Conservation (phyloP, 1,140 invertebrate species). For the Hydropsyche tenuis region DNA sequence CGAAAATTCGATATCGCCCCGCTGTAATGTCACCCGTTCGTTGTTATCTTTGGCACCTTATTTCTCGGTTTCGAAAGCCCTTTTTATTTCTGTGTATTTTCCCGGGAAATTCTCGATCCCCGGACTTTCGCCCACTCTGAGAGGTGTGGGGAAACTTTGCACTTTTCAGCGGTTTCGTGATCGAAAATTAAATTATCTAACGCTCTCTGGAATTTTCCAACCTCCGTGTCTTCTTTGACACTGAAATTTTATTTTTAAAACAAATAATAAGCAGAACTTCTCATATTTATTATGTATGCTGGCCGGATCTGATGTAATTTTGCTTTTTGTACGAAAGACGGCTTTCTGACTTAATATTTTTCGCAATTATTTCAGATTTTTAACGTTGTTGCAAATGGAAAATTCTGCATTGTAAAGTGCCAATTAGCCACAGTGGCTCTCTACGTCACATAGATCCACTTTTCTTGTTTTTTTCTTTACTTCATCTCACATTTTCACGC, state of each 20-base stretch:
- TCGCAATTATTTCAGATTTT: too few relatives aligned
- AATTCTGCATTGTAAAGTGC: constrained; percentile 40
- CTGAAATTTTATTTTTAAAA: too few relatives aligned
- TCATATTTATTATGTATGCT: neutral
- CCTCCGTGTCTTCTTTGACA: too few relatives aligned
- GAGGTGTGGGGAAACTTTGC: neutral
- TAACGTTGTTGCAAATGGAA: constrained; percentile 27
- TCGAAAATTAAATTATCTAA: too few relatives aligned
- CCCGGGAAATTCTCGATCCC: neutral
- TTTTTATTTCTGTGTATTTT: constrained; percentile 19
- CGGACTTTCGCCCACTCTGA: neutral
- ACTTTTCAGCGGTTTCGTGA: neutral
- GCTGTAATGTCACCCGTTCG: neutral
- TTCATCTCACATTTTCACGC: neutral
- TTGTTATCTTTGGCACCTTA: constrained; percentile 33
- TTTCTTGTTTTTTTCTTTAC: neutral
- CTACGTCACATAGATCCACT: neutral
- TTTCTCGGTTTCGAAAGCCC: neutral
- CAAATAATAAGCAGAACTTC: neutral
- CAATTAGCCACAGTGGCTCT: constrained; percentile 31
- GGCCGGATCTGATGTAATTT: neutral
- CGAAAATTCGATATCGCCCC: constrained; percentile 15
- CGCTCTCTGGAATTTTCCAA: too few relatives aligned
- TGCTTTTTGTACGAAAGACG: too few relatives aligned
- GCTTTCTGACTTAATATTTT: too few relatives aligned